Evolutionary conservation across 2,888 invertebrate genomes (phyloP), one percentile per base, ranked within the genome.

Genomic region (Pachliopta kotzebuea): DNA sequence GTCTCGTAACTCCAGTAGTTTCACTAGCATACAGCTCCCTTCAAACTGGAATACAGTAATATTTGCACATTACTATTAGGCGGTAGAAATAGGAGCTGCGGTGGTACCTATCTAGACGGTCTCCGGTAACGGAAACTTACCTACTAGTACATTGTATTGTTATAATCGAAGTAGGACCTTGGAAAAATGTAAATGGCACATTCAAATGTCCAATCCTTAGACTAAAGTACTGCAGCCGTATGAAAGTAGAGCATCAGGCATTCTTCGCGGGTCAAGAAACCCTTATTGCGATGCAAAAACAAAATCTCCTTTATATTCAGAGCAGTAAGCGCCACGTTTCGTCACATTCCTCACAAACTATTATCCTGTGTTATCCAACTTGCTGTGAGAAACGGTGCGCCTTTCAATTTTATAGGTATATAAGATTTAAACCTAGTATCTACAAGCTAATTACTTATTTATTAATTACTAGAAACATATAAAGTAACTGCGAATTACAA

Each of bases 301-400:
- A 71, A 72, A 69, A 63, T 4, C 7, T 54, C 70, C 74, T 62
- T 67, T 75, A 70, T 11, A 0, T 0, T 0, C 0, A 4, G 23
- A 0, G 3, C 0, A 4, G 23, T 68, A 76, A 63, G 68, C 65
- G 67, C 24, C 1, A 72, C 70, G 69, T 68, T 63, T 50, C 7
- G 21, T 45, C 50, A 20, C 6, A 49, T 9, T n/a, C 24, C 55
- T 61, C 4, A 56, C n/a, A 62, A 76, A 72, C 17, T 73, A 74
- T 63, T 56, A 52, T n/a, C 14, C 31, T 66, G 42, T 42, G 56
- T 31, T 50, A 78, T 81, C 74, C 74, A 74, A 79, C 52, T 56
- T 80, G 71, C 81, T 87, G 88, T 90, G 90, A 87, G 89, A 90
- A 89, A 56, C 81, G 71, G 72, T 76, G 80, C 84, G 83, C 88